Conservation (phyloP, 1,140 invertebrate genomes). For the Penaeus vannamei region DNA sequence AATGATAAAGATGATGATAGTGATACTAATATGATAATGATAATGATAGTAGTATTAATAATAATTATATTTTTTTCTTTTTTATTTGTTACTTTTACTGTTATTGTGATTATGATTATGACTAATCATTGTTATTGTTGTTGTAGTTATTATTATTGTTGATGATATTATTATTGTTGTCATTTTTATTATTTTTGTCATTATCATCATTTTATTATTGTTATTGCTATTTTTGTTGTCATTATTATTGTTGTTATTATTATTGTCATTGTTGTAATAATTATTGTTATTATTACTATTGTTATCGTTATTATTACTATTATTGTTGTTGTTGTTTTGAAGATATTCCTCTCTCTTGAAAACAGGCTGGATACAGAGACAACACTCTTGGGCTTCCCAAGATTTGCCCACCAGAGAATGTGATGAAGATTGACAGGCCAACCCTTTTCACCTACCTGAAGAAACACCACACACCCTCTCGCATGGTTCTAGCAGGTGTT, state of each 20-base stretch:
- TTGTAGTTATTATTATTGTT: too few relatives aligned
- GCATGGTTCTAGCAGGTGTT: slow-evolving; percentile 96
- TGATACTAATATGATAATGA: too few relatives aligned
- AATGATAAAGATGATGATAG: too few relatives aligned
- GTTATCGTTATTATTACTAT: slow-evolving; percentile 9
- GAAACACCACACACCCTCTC: slow-evolving; percentile 88
- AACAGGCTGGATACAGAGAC: slow-evolving; percentile 89
- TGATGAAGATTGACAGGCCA: slow-evolving; percentile 83
- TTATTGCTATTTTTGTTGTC: background rate
- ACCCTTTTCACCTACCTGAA: slow-evolving; percentile 90
- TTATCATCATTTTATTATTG: too few relatives aligned
- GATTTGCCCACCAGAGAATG: slow-evolving; percentile 88
- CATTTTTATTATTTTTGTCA: too few relatives aligned
- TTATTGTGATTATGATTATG: too few relatives aligned
- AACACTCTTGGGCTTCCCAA: slow-evolving; percentile 98
- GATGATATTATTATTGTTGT: too few relatives aligned
- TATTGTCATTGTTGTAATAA: background rate
- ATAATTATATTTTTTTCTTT: too few relatives aligned
- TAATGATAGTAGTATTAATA: too few relatives aligned
- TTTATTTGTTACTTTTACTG: too few relatives aligned
- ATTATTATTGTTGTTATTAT: background rate
- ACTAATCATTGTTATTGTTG: too few relatives aligned
- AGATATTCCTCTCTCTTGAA: slow-evolving; percentile 45
- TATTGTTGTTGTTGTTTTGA: background rate
- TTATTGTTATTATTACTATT: slow-evolving; percentile 44